Conservation (phyloP, 2,797 vertebrate genomes). For the Kryptopterus vitreolus region DNA sequence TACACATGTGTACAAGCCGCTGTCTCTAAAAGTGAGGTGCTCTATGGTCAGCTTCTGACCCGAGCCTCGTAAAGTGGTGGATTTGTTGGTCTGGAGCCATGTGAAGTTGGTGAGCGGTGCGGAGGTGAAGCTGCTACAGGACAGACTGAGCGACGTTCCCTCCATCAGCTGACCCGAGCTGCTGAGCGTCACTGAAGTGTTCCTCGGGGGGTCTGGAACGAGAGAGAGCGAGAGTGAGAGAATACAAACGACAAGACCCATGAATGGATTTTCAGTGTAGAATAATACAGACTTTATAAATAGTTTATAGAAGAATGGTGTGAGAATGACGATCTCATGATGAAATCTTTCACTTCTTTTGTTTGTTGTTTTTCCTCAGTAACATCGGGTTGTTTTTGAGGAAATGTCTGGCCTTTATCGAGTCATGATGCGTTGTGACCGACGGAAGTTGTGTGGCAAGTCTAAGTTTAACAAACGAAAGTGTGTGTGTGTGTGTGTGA, state of each 20-base stretch:
- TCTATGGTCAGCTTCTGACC: constrained; percentile 11
- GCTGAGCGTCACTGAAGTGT: constrained; percentile 7
- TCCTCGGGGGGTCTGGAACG: constrained; percentile 19
- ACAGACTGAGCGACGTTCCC: constrained; percentile 14
- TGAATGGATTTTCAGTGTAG: not conserved
- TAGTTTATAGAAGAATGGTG: not conserved
- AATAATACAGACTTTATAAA: not conserved
- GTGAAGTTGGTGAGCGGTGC: not conserved
- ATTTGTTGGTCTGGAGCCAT: not conserved
- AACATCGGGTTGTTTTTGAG: not conserved
- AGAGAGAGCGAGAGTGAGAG: not conserved
- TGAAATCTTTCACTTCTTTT: not conserved
- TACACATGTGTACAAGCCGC: constrained; percentile 14
- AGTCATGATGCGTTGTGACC: not conserved
- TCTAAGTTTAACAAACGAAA: too few relatives aligned
- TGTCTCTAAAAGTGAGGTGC: not conserved
- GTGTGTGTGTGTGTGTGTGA: too few relatives aligned
- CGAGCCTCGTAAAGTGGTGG: not conserved
- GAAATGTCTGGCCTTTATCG: constrained; percentile 12
- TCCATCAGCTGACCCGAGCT: not conserved
- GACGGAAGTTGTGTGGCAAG: not conserved
- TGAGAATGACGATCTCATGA: not conserved
- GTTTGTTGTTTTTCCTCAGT: not conserved
- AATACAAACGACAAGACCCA: not conserved
- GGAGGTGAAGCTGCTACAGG: not conserved